phyloP scores from a whole-genome alignment of 2,888 invertebrate species.

The Dryomyza anilis region DNA sequence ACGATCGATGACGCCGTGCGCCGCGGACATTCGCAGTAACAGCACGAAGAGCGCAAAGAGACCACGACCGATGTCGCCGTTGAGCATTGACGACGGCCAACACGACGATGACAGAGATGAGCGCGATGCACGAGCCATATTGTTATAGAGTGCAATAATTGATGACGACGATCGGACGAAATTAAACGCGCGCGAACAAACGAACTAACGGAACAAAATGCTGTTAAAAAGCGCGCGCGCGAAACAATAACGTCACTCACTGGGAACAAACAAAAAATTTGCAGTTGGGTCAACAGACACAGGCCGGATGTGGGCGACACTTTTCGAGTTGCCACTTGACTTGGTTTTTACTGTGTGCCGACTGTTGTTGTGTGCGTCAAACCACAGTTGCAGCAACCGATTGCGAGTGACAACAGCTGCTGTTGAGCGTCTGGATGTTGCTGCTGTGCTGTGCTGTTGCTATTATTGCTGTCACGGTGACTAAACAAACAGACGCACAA shows the following conservation, averaged over 20 bases:
- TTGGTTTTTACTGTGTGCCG: no score
- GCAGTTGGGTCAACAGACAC: conserved; percentile 12
- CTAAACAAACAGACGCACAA: not conserved
- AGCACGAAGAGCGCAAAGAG: conserved; percentile 44
- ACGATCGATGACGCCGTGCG: conserved; percentile 67
- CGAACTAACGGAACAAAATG: no score
- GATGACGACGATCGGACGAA: no score
- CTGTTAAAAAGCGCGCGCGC: conserved; percentile 34
- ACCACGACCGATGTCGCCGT: conserved; percentile 36
- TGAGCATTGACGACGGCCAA: no score
- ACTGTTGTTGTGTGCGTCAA: no score
- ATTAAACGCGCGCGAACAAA: no score
- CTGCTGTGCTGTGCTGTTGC: no score
- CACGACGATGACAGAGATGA: conserved; percentile 27
- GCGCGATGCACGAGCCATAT: conserved; percentile 37
- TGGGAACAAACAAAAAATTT: conserved; percentile 25
- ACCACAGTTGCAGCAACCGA: not conserved
- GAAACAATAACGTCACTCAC: conserved; percentile 40
- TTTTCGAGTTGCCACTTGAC: no score
- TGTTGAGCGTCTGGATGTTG: no score
- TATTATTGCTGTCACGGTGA: no score
- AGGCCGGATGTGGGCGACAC: not conserved
- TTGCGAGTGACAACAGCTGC: no score
- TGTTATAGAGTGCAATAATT: no score
- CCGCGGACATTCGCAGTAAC: conserved; percentile 49